phyloP scores from a whole-genome alignment of 2,888 invertebrate species.

The Aspidiotus destructor region DNA sequence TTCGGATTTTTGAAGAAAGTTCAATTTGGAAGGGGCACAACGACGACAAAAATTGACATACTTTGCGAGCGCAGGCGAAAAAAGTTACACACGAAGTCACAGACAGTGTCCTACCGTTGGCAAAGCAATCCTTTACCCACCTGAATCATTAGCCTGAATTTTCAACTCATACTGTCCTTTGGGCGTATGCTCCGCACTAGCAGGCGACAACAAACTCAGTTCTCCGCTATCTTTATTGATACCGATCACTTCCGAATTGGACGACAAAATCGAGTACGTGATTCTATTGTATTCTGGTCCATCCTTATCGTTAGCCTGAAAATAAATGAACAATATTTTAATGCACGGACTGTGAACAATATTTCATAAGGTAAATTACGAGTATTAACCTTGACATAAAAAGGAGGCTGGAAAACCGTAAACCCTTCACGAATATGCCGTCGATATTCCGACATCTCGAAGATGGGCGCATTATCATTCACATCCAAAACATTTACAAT shows the following conservation, averaged over 20 bases:
- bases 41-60: no score
- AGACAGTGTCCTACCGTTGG: no score
- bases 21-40: no score
- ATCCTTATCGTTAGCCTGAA: slow-evolving; percentile 63
- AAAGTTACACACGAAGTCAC: no score
- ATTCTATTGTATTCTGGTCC: slow-evolving; percentile 60
- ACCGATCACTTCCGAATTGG: slow-evolving; percentile 46
- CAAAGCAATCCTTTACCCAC: slow-evolving; percentile 41
- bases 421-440: slow-evolving; percentile 68
- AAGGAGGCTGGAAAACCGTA: slow-evolving; percentile 64
- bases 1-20: no score
- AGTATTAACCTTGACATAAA: slow-evolving; percentile 55
- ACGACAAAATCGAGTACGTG: slow-evolving; percentile 45
- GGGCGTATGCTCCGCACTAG: slow-evolving; percentile 62
- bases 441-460: slow-evolving; percentile 59
- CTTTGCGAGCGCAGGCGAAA: no score
- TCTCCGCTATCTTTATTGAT: no score
- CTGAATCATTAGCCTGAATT: slow-evolving; percentile 61
- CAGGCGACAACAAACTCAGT: slow-evolving; percentile 53
- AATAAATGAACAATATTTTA: slow-evolving; percentile 1
- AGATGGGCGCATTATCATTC: slow-evolving; percentile 66
- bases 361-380: background rate
- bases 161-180: slow-evolving; percentile 61
- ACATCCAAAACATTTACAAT: slow-evolving; percentile 62
- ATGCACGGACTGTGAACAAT: background rate